Percentiles rank a stretch among this genome's conserved stretches.
These are phyloP conservation scores for Malurus cyaneus DNA, from an alignment of 2,113 vertebrate species.

Conservation along the genomic window DNA sequence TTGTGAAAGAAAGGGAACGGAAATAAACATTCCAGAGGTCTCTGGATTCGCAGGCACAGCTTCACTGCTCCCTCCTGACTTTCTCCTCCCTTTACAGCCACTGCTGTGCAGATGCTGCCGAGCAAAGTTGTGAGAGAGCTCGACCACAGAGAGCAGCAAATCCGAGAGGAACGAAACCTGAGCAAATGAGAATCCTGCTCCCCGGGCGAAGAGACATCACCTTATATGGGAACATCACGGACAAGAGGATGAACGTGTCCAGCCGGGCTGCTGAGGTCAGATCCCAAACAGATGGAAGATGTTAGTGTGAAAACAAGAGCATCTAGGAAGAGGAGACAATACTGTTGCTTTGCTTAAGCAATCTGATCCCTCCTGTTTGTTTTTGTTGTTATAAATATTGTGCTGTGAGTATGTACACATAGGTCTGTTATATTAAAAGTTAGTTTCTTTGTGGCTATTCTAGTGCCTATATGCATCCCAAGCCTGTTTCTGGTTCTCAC, in stretches of 20 bases:
- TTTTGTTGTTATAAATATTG: neutral
- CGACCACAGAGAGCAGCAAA: conserved; percentile 7
- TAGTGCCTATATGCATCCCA: neutral
- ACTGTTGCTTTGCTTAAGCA: neutral
- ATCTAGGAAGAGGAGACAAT: neutral
- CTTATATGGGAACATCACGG: conserved; percentile 58
- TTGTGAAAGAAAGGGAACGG: neutral
- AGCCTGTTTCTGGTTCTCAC: neutral
- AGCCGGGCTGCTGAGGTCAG: neutral
- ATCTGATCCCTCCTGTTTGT: neutral
- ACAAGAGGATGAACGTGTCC: neutral
- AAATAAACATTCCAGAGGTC: neutral
- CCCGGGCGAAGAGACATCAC: neutral
- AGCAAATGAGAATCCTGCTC: conserved; percentile 37
- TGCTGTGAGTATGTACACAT: neutral
- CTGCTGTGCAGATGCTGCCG: neutral
- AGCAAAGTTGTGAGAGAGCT: neutral
- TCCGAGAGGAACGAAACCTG: conserved; percentile 25
- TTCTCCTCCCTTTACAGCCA: conserved; percentile 5
- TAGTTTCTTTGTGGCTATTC: neutral
- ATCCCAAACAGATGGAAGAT: conserved; percentile 31
- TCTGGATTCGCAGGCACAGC: neutral
- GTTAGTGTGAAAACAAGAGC: neutral
- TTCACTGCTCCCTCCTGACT: neutral
- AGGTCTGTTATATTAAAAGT: neutral